phyloP scores from a whole-genome alignment of 1,140 invertebrate species.

The Belonocnema kinseyi region DNA sequence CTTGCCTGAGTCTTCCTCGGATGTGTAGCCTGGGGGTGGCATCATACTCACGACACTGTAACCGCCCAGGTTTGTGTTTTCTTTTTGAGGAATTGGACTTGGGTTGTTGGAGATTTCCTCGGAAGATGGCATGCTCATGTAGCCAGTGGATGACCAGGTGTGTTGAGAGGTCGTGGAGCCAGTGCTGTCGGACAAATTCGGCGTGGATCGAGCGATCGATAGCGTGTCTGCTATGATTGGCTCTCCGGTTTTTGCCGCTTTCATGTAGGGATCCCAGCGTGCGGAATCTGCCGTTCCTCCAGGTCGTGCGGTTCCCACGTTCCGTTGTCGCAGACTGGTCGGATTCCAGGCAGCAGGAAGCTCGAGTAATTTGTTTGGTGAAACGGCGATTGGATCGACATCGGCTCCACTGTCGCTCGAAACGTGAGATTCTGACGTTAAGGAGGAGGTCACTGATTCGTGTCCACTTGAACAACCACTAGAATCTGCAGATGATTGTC shows the following conservation, averaged over 20 bases:
- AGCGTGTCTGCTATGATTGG: constrained; percentile 60
- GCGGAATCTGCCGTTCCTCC: constrained; percentile 43
- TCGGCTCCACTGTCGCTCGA: constrained; percentile 76
- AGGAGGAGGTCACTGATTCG: constrained; percentile 77
- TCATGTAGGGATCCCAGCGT: constrained; percentile 67
- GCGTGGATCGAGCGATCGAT: constrained; percentile 67
- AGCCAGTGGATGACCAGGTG: constrained; percentile 69
- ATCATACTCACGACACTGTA: constrained; percentile 63
- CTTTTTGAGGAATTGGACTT: constrained; percentile 62
- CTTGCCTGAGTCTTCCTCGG: constrained; percentile 51
- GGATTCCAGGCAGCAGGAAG: constrained; percentile 62
- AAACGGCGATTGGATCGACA: constrained; percentile 68
- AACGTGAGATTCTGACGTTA: constrained; percentile 76
- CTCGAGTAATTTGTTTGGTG: constrained; percentile 64
- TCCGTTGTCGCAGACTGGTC: constrained; percentile 68
- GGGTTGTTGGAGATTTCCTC: constrained; percentile 68
- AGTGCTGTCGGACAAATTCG: constrained; percentile 65
- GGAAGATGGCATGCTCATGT: constrained; percentile 72
- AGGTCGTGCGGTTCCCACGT: constrained; percentile 58
- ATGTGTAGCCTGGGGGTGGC: constrained; percentile 52
- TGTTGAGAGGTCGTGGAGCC: constrained; percentile 63
- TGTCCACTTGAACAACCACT: constrained; percentile 78
- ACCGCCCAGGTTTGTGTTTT: constrained; percentile 42
- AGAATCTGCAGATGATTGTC: constrained; percentile 75
- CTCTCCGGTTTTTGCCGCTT: constrained; percentile 59